phyloP scores from a whole-genome alignment of 2,113 vertebrate genomes.

The Pedetes capensis region DNA sequence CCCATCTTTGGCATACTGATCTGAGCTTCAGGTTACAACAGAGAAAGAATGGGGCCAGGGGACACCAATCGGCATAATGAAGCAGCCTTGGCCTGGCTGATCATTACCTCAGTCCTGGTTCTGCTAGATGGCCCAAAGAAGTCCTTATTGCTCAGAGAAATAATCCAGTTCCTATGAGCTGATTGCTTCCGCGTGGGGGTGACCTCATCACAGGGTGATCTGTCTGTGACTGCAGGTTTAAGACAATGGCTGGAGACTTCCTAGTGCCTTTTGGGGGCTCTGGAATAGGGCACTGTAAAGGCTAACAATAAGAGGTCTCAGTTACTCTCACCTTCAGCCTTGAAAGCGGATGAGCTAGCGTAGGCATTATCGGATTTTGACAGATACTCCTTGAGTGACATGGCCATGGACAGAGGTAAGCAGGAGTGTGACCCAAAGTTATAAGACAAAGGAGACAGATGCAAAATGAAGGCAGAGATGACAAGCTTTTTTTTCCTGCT shows the following conservation, averaged over 20 bases:
- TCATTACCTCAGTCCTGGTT: background rate
- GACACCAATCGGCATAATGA: background rate
- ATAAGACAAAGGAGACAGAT: background rate
- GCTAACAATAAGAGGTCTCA: background rate
- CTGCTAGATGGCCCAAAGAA: background rate
- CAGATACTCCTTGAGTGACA: too few relatives aligned
- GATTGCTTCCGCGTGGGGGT: background rate
- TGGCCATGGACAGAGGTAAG: too few relatives aligned
- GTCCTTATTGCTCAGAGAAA: background rate
- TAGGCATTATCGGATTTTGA: too few relatives aligned
- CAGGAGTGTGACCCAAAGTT: background rate
- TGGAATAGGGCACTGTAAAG: background rate
- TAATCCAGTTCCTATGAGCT: background rate
- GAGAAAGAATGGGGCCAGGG: background rate
- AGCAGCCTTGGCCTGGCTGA: background rate
- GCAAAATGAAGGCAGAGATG: background rate
- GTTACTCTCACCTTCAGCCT: too few relatives aligned
- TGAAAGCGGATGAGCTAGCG: too few relatives aligned
- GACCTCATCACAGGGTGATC: background rate
- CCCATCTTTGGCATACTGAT: background rate
- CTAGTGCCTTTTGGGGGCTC: too few relatives aligned
- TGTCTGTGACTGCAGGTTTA: background rate
- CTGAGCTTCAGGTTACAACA: background rate
- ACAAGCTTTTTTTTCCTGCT: background rate
- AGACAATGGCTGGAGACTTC: background rate